Evolutionary conservation across 2,113 vertebrate species (phyloP), one percentile per base, ranked within the genome.

Genomic region (Himantopus leucocephalus): DNA sequence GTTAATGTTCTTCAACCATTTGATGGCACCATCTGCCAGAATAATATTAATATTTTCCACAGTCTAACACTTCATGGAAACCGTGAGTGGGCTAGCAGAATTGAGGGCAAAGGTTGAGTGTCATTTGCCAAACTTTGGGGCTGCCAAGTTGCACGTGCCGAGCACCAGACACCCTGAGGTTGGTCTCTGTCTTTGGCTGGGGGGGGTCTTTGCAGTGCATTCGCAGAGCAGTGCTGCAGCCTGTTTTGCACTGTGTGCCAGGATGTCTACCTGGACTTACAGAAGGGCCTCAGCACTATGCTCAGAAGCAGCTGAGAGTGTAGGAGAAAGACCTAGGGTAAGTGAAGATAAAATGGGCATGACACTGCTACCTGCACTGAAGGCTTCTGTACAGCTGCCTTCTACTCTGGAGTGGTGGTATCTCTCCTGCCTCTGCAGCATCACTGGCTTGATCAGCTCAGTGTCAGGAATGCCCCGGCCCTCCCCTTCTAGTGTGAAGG

Each of bases 261-360:
- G 34, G 12, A 19, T 39, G 35, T 63, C 35, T 75, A 1, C 30
- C n/a, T 10, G n/a, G 79, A 10, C 50, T 43, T 43, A 14, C 4
- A 43, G 75, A 75, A 68, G 20, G 21, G 8, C 7, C 47, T 15
- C 53, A 23, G 26, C 23, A 22, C 34, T 12, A 1, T 16, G 45
- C 50, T 56, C n/a, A 68, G 37, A 30, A 86, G 35, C 58, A 66
- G 41, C 39, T 70, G 83, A 73, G 35, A 47, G 18, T 35, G 11
- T 60, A n/a, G 48, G 67, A 32, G 41, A 34, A 72, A 66, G 19
- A 41, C 55, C 14, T 24, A 2, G 8, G 60, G n/a, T 45, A 41
- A 50, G 50, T 0, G 0, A 56, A 68, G 77, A 6, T 47, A 18
- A 63, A 90, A 12, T 9, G 41, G 43, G 26, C 1, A 2, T 32